phyloP scores from a whole-genome alignment of 2,113 vertebrate species.

The Poicephalus gulielmi region DNA sequence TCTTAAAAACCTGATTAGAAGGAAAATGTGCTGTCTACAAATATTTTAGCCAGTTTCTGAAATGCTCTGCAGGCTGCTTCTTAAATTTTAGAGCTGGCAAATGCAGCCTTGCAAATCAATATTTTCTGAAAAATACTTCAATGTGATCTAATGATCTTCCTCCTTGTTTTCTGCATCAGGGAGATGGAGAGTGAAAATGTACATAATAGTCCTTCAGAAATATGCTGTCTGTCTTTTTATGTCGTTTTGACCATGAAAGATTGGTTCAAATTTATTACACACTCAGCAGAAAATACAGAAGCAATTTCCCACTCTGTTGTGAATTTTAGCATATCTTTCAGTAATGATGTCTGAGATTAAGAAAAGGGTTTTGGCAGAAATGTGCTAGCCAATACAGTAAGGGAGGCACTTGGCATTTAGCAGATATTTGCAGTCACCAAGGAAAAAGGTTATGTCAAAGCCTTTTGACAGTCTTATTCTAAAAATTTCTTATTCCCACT shows the following conservation, averaged over 20 bases:
- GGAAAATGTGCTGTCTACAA: background rate
- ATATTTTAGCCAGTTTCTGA: conserved; percentile 21
- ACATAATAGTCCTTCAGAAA: background rate
- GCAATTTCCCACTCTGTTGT: background rate
- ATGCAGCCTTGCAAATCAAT: background rate
- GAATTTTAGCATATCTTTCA: conserved; percentile 18
- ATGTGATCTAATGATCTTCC: background rate
- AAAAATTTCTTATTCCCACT: background rate
- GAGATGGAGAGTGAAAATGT: background rate
- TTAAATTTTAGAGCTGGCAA: conserved; percentile 10
- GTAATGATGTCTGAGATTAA: background rate
- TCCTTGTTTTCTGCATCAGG: background rate
- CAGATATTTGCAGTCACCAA: background rate
- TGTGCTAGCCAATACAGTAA: background rate
- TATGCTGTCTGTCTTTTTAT: background rate
- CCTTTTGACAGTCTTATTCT: background rate
- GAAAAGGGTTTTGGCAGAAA: background rate
- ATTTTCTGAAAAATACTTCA: conserved; percentile 17
- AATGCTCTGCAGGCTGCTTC: background rate
- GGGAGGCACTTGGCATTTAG: background rate
- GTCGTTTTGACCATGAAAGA: background rate
- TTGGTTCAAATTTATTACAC: background rate
- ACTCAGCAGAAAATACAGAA: conserved; percentile 12
- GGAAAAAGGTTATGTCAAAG: conserved; percentile 27
- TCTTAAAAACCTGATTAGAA: background rate